These are phyloP conservation scores for Dynastes grantii DNA, from an alignment of 2,888 invertebrate species.

Conservation along the genomic window DNA sequence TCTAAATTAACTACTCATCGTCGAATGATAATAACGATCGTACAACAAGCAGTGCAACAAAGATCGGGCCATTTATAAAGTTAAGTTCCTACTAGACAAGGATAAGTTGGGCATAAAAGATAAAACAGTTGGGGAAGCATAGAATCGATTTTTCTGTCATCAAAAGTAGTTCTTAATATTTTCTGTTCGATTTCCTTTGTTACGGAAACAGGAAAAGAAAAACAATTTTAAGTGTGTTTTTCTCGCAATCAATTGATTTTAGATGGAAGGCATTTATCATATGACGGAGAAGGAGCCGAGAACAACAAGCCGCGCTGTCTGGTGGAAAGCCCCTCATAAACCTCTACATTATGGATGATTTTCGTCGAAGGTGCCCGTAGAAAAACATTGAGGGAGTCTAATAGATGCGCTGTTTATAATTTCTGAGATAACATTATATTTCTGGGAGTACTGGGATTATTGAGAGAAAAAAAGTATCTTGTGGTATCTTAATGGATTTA, in stretches of 20 bases:
- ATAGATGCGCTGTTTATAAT: no score
- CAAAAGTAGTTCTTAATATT: slow-evolving; percentile 44
- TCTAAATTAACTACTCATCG: no score
- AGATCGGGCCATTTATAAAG: neutral
- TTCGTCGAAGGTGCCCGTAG: neutral
- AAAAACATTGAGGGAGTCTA: neutral
- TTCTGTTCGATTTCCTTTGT: slow-evolving; percentile 42
- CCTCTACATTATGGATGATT: slow-evolving; percentile 20
- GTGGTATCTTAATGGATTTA: no score
- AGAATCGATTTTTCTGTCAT: slow-evolving; percentile 28
- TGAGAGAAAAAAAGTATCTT: no score
- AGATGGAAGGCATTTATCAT: slow-evolving; percentile 42
- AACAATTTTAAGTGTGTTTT: slow-evolving; percentile 47
- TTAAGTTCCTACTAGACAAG: neutral
- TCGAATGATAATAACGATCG: no score
- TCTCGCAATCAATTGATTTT: slow-evolving; percentile 43
- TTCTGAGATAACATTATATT: no score
- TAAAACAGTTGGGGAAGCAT: neutral
- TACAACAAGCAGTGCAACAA: no score
- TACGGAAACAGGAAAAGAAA: slow-evolving; percentile 28
- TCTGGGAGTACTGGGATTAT: no score
- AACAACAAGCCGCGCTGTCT: slow-evolving; percentile 20
- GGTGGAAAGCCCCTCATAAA: slow-evolving; percentile 24
- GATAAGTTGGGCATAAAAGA: neutral
- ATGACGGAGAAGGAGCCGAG: neutral